phyloP scores from a whole-genome alignment of 2,113 vertebrate species.

The Acanthochromis polyacanthus region DNA sequence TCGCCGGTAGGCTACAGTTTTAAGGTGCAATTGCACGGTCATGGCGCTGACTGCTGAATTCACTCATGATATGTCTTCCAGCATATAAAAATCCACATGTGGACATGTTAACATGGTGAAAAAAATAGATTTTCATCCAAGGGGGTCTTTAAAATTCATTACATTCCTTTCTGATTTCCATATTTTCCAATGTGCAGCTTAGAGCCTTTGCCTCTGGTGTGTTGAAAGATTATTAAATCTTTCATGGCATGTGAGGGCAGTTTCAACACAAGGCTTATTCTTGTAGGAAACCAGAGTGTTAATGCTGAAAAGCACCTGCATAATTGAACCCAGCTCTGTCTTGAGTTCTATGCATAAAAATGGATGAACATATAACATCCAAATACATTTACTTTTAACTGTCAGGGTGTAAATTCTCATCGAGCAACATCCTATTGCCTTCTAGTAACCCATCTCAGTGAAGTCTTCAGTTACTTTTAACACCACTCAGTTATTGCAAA shows the following conservation, averaged over 20 bases:
- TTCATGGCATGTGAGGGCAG: conserved; percentile 1
- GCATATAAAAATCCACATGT: too few relatives aligned
- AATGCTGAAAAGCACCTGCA: conserved; percentile 15
- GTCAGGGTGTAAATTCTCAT: not conserved
- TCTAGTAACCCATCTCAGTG: conserved; percentile 22
- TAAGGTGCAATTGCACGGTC: too few relatives aligned
- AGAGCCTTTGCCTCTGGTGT: conserved; percentile 1
- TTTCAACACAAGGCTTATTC: conserved; percentile 12
- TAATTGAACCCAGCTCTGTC: not conserved
- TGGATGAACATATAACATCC: conserved; percentile 9
- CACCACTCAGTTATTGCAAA: not conserved
- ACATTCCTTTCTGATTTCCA: not conserved
- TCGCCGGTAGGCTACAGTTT: too few relatives aligned
- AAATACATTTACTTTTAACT: not conserved
- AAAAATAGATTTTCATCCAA: too few relatives aligned
- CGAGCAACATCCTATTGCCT: not conserved
- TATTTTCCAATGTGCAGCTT: conserved; percentile 7
- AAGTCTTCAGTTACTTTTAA: conserved; percentile 19
- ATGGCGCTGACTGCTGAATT: too few relatives aligned
- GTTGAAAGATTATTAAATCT: conserved; percentile 34
- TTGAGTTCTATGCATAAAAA: not conserved
- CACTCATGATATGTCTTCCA: too few relatives aligned
- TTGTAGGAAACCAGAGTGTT: not conserved
- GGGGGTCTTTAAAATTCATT: not conserved
- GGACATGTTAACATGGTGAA: too few relatives aligned